Base-by-base conservation (phyloP, 2,113 vertebrate genomes). In the Antechinus stuartii region DNA sequence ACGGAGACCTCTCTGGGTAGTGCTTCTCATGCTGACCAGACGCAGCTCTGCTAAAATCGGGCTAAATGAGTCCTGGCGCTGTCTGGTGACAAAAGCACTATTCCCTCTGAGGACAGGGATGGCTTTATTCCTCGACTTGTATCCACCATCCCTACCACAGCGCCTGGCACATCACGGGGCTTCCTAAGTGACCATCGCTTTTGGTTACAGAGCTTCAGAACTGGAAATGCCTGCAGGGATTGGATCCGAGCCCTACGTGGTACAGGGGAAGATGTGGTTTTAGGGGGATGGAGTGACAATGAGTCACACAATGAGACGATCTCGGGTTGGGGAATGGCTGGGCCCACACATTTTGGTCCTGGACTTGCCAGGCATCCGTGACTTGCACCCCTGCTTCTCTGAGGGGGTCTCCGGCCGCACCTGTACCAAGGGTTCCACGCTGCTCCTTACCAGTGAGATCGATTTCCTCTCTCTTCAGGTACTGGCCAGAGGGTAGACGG, bases 361-460 rank as follows among this genome's bases (percentile, higher is more conserved):
- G 90, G 56, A n/a, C 68, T 90, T 94, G 92, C 90, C 53, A 57
- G 52, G 50, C 35, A 54, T 35, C 90, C 42, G 11, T 61, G 49
- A 90, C 61, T 42, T 90, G 35, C 0, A 53, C 56, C 52, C 47
- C n/a, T 49, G 90, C n/a, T n/a, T 19, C 30, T 92, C 23, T 46
- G 61, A 94, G 95, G 12, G 68, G 46, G 91, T 97, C 84, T 76
- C 50, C 22, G 57, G 30, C 47, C 1, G 0, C 4, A 93, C 50
- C 94, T 24, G 24, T 16, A 92, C 50, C 47, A 1, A 19, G 23
- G 0, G 14, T 94, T 54, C 84, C 91, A 8, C 42, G 55, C 22
- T 35, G 61, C 14, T 92, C 94, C 98, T 98, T 98, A 99, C 99
- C 99, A 98, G 99, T 99, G 97, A 99, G 98, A 98, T 99, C 99